phyloP scores from a whole-genome alignment of 2,888 invertebrate genomes.

The Pseudanteris insignis region DNA sequence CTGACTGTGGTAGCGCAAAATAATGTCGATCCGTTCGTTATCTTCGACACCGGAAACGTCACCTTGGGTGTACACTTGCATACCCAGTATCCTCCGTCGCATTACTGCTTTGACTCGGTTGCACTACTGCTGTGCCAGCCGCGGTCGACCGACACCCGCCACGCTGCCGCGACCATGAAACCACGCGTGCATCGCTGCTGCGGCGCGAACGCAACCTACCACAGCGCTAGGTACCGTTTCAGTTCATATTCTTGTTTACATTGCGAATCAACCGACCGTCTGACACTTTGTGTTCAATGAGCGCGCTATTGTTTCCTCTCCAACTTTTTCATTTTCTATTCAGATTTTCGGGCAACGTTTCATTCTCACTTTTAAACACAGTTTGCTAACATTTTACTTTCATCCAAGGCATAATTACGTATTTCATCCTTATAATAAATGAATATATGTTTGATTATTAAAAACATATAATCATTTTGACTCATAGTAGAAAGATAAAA shows the following conservation, averaged over 20 bases:
- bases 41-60: slow-evolving; percentile 76
- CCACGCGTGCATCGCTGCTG: slow-evolving; percentile 75
- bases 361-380: no score
- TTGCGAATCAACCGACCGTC: background rate
- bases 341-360: no score
- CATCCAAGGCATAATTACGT: no score
- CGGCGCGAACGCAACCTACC: slow-evolving; percentile 72
- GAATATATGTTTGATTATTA: no score
- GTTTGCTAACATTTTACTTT: no score
- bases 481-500: no score
- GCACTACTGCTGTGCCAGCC: slow-evolving; percentile 73
- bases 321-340: no score
- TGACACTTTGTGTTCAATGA: no score
- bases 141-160: slow-evolving; percentile 57
- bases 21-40: slow-evolving; percentile 65
- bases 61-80: slow-evolving; percentile 68
- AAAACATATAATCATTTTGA: no score
- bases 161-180: slow-evolving; percentile 61
- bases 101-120: slow-evolving; percentile 77
- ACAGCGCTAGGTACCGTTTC: slow-evolving; percentile 66
- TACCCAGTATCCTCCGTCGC: slow-evolving; percentile 67
- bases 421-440: no score
- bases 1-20: slow-evolving; percentile 57
- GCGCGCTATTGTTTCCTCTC: no score
- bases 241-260: slow-evolving; percentile 10